Conservation (phyloP, 2,888 invertebrate species). For the Pyrrhosoma nymphula region DNA sequence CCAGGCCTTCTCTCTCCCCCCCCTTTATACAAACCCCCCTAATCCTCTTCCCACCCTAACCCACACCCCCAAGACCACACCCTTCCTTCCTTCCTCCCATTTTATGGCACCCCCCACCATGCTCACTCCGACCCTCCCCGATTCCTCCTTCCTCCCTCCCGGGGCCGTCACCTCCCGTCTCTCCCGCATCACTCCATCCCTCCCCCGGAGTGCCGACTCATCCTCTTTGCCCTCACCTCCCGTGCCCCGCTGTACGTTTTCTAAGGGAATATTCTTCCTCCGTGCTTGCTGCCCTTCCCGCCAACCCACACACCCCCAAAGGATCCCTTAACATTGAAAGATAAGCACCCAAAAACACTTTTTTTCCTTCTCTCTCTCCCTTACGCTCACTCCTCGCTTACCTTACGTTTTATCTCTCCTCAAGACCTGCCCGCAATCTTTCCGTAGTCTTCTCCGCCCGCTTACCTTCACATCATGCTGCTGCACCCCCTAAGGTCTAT, state of each 20-base stretch:
- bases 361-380: not conserved
- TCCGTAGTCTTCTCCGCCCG: not conserved
- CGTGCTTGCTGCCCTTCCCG: not conserved
- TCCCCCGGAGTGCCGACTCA: not conserved
- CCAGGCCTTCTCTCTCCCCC: not conserved
- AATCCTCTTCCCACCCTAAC: not conserved
- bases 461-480: slow-evolving; percentile 40
- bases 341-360: slow-evolving; percentile 28
- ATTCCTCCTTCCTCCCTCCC: not conserved
- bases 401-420: not conserved
- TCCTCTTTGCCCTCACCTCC: not conserved
- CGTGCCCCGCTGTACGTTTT: not conserved
- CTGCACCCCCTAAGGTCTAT: not conserved
- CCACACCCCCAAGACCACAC: not conserved
- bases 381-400: not conserved
- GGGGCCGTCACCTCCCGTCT: slow-evolving; percentile 12
- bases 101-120: not conserved
- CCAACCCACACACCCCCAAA: not conserved
- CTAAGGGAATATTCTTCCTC: not conserved
- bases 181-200: not conserved
- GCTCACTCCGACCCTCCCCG: not conserved
- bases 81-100: not conserved
- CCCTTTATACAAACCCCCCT: not conserved
- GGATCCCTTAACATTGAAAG: slow-evolving; percentile 14
- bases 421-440: not conserved